Evolutionary conservation across 2,888 invertebrate species (phyloP), one percentile per base, ranked within the genome.

Genomic region (Trypoxylon attenuatum): DNA sequence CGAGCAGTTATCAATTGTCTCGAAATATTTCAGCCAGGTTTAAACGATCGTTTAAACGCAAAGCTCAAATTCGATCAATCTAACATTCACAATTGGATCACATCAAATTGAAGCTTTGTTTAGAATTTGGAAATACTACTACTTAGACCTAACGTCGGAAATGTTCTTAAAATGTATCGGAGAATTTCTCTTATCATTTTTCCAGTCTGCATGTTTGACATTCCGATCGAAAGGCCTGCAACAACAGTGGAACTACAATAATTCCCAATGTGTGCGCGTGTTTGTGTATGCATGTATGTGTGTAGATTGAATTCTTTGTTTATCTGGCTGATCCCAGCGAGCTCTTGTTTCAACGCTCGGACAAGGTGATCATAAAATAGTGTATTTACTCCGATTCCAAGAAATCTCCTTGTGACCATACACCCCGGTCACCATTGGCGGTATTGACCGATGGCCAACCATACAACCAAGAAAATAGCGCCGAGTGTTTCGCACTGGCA

Each of bases 401-500:
- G 63, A 76, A 76, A 66, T 73, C 61, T 59, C 45, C 53, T n/a
- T 38, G 54, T 60, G 42, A 47, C 47, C 29, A 49, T n/a, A n/a
- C n/a, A n/a, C n/a, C n/a, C n/a, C n/a, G n/a, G n/a, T n/a, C n/a
- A n/a, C n/a, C n/a, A n/a, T n/a, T n/a, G n/a, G n/a, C 42, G 67
- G 33, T 33, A 13, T 33, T 13, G n/a, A 10, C 33, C n/a, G 33
- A 13, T 33, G 33, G 33, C 33, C 33, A 46, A 54, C 49, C 63
- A 33, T 62, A 69, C 65, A 77, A 73, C 60, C 72, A 71, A 73
- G 54, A 72, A 69, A 71, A 66, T 50, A 59, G 82, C 83, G 77
- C 78, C 55, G 69, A 76, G 83, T 81, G 82, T 80, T 85, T 81
- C 80, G 77, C 80, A 79, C 82, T 68, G 75, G 73, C 78, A 81